Base-by-base conservation (phyloP, 2,888 invertebrate genomes). In the Neria commutata region DNA sequence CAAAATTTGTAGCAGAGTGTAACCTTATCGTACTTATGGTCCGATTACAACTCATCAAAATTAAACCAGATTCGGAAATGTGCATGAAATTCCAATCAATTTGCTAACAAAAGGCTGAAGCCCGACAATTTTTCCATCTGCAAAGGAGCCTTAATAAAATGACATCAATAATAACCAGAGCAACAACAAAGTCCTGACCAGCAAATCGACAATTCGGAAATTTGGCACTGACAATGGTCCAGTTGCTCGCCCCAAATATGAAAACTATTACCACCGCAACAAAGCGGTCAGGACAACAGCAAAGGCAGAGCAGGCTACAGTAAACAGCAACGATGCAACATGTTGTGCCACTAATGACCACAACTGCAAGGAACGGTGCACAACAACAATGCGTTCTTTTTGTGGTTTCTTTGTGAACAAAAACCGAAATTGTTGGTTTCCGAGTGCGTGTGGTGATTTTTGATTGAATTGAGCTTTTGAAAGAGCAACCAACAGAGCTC, bases 141-240 rank as follows among this genome's bases (percentile, higher is more conserved):
- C n/a, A n/a, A n/a, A n/a, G n/a, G n/a, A n/a, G n/a, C n/a, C n/a
- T n/a, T n/a, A n/a, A n/a, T n/a, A n/a, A n/a, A 49, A 55, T 63
- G 63, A 55, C 59, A 66, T 42, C 54, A 63, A 60, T 57, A 63
- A 55, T 54, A 49, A 40, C 29, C 33, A 60, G 56, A 58, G 63
- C 21, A 51, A 37, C 34, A 34, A 56, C 14, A 21, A 23, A 46
- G 8, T 58, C 11, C 29, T 50, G 54, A 50, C 51, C 51, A 46
- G 51, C 47, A 46, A 57, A 62, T 46, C 33, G 33, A 46, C 63
- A 66, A 62, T 63, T 64, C 63, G 66, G 67, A 72, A 71, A 77
- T 77, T 75, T 77, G 67, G 51, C 63, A 66, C 42, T 75, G 70
- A 78, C 78, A 77, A 77, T 73, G 69, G 66, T 42, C 67, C 62